Percentiles rank a stretch among this genome's conserved stretches.
Conservation (phyloP, 2,113 vertebrate genomes). For the Ascaphus truei region DNA sequence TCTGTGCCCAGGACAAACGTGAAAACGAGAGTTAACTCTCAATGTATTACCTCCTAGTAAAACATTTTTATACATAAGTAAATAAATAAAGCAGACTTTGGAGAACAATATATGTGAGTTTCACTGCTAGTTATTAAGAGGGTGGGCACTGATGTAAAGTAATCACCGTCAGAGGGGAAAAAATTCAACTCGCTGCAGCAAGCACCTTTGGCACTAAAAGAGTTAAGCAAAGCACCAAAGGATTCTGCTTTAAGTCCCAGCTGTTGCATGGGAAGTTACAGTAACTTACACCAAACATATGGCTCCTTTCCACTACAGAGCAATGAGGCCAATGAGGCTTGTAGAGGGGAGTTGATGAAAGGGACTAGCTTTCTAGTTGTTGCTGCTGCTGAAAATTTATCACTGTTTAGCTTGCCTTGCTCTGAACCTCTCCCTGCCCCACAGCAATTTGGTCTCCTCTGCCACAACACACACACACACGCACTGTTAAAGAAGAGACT, state of each 20-base stretch:
- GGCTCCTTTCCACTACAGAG: conserved; percentile 18
- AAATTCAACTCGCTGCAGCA: no score
- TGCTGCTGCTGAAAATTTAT: conserved; percentile 24
- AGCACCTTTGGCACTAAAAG: neutral
- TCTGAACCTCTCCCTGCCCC: conserved; percentile 24
- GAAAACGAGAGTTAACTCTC: no score
- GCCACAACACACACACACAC: neutral
- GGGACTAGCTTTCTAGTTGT: conserved; percentile 6
- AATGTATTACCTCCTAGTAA: no score
- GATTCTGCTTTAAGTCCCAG: conserved; percentile 15
- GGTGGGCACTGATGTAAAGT: neutral
- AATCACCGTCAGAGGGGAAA: neutral
- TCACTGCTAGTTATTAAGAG: neutral
- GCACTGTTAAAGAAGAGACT: neutral
- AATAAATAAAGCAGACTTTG: no score
- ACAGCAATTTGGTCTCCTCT: neutral
- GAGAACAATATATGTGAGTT: no score
- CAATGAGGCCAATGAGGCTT: conserved; percentile 29
- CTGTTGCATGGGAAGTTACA: conserved; percentile 38
- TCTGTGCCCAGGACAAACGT: no score
- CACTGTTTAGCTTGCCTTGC: conserved; percentile 32
- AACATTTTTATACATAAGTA: no score
- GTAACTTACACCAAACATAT: conserved; percentile 38
- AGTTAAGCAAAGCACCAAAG: no score
- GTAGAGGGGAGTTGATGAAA: conserved; percentile 22